Conservation (phyloP, 1,140 invertebrate genomes). For the Solen grandis region DNA sequence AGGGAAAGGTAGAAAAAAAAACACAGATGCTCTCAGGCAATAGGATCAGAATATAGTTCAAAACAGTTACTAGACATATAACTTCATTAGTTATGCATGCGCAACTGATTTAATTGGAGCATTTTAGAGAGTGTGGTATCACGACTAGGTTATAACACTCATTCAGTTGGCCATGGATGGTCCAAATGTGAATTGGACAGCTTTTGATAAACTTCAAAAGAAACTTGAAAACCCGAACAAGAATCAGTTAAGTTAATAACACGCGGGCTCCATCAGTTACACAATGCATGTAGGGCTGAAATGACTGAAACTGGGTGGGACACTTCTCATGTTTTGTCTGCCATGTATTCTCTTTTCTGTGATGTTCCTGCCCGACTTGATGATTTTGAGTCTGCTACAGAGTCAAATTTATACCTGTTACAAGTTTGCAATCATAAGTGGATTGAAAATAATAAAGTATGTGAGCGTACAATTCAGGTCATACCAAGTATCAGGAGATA, state of each 20-base stretch:
- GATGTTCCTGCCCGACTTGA: conserved; percentile 59
- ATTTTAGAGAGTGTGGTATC: conserved; percentile 48
- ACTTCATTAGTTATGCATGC: conserved; percentile 55
- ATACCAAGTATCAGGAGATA: not conserved
- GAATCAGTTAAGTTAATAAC: conserved; percentile 50
- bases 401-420: conserved; percentile 13
- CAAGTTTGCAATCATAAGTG: conserved; percentile 42
- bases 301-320: conserved; percentile 19
- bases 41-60: conserved; percentile 52
- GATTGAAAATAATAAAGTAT: conserved; percentile 58
- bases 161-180: conserved; percentile 70
- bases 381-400: conserved; percentile 36
- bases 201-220: conserved; percentile 44
- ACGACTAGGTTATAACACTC: conserved; percentile 50
- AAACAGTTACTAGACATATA: conserved; percentile 55
- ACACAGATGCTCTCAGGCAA: conserved; percentile 57
- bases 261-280: conserved; percentile 56
- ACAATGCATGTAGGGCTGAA: conserved; percentile 55
- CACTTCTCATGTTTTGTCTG: not conserved
- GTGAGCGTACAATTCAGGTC: conserved; percentile 22
- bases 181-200: conserved; percentile 67
- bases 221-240: conserved; percentile 39
- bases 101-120: conserved; percentile 58
- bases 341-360: conserved; percentile 49
- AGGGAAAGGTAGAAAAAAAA: conserved; percentile 57